These are phyloP conservation scores for Amphiprion percula DNA, from an alignment of 2,113 vertebrate species.

Conservation along the genomic window DNA sequence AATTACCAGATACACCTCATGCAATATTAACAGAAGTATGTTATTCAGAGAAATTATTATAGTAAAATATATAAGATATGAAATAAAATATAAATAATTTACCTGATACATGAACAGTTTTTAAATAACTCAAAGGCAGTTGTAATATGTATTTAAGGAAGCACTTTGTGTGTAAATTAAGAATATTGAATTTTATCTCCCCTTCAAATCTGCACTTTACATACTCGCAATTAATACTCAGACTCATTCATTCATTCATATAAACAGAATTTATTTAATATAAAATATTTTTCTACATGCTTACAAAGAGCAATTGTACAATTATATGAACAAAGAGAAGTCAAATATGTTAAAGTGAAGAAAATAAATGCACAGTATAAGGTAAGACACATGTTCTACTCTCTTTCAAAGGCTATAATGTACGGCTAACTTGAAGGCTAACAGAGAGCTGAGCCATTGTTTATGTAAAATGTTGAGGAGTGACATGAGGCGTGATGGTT, in stretches of 20 bases:
- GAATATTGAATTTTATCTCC: background rate
- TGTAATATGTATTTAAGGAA: too few species aligned
- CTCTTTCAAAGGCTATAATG: conserved; percentile 19
- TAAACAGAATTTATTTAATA: conserved; percentile 51
- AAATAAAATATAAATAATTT: too few species aligned
- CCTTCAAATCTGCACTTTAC: background rate
- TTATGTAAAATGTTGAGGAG: background rate
- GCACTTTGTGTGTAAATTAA: background rate
- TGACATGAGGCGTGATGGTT: background rate
- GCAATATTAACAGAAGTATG: too few species aligned
- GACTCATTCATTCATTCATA: conserved; percentile 27
- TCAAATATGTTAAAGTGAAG: conserved; percentile 34
- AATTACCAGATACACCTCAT: too few species aligned
- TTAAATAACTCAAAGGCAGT: too few species aligned
- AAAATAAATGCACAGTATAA: conserved; percentile 17
- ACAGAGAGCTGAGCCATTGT: conserved; percentile 1
- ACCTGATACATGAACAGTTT: too few species aligned
- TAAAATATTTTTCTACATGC: conserved; percentile 64
- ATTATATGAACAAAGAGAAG: conserved; percentile 41
- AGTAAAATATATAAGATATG: too few species aligned
- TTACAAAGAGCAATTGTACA: conserved; percentile 55
- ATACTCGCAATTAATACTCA: conserved; percentile 5
- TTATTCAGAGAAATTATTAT: too few species aligned
- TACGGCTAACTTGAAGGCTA: background rate
- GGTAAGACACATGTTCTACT: background rate